Evolutionary conservation across 2,888 invertebrate genomes (phyloP).

Genomic region (Trisateles emortualis): DNA sequence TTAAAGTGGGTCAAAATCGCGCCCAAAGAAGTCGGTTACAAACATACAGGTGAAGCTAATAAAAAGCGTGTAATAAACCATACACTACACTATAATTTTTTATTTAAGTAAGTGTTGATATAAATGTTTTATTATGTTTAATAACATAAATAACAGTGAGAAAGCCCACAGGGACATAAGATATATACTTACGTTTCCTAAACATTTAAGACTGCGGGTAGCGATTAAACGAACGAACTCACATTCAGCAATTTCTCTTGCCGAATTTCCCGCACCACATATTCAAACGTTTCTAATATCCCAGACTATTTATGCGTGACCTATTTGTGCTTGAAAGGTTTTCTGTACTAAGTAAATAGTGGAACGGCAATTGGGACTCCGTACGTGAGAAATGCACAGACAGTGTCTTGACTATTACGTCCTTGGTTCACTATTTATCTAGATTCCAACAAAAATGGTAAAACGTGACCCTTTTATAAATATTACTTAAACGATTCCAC

Average conservation of each 20-base stretch:
- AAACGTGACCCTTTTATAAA: background rate
- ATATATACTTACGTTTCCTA: background rate
- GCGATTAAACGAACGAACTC: conserved; percentile 19
- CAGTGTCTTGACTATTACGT: conserved; percentile 16
- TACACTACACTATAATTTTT: too few relatives aligned
- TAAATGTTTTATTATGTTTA: too few relatives aligned
- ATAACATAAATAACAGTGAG: conserved; percentile 19
- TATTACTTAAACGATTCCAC: background rate
- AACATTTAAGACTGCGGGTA: background rate
- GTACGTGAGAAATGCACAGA: conserved; percentile 29
- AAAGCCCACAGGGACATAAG: conserved; percentile 15
- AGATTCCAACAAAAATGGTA: conserved; percentile 10
- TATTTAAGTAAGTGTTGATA: too few relatives aligned
- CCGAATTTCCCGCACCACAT: conserved; percentile 16
- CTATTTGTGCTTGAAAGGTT: conserved; percentile 22
- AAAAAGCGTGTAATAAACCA: too few relatives aligned
- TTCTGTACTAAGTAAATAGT: conserved; percentile 31
- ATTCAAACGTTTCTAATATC: conserved; percentile 23
- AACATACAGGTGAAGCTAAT: too few relatives aligned
- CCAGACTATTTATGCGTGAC: conserved; percentile 17
- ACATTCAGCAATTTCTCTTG: conserved; percentile 23
- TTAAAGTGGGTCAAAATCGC: too few relatives aligned
- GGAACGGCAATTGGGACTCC: conserved; percentile 24
- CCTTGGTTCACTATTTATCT: conserved; percentile 12
- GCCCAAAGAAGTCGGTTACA: too few relatives aligned